These are phyloP conservation scores for Zalophus californianus DNA, from an alignment of 2,797 vertebrate genomes.

Conservation along the genomic window DNA sequence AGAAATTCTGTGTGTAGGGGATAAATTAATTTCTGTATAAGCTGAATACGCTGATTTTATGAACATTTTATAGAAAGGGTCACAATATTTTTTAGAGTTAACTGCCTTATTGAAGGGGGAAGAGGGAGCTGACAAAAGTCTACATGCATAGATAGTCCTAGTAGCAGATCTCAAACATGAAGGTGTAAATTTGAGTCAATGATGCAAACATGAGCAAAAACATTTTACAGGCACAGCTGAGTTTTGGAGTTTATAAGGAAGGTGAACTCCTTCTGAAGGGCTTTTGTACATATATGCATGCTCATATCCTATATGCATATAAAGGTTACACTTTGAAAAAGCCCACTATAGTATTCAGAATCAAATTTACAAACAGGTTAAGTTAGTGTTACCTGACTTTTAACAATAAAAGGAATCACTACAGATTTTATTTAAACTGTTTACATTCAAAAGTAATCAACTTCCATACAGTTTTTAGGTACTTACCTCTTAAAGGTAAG, in stretches of 20 bases:
- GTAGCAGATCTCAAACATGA: background rate
- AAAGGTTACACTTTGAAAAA: slow-evolving; percentile 53
- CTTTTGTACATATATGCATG: slow-evolving; percentile 22
- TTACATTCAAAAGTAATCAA: slow-evolving; percentile 53
- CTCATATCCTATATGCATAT: slow-evolving; percentile 47
- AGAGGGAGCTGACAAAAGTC: background rate
- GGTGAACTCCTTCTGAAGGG: background rate
- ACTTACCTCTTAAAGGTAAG: slow-evolving; percentile 38
- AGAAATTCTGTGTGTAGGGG: slow-evolving; percentile 37
- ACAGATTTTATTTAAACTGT: slow-evolving; percentile 59
- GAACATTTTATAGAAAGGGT: slow-evolving; percentile 62
- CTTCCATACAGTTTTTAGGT: slow-evolving; percentile 30
- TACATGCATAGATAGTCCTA: slow-evolving; percentile 17
- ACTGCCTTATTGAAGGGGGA: background rate
- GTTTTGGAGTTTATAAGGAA: slow-evolving; percentile 23
- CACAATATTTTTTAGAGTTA: slow-evolving; percentile 25
- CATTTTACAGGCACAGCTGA: background rate
- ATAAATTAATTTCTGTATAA: slow-evolving; percentile 51
- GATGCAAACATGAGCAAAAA: slow-evolving; percentile 43
- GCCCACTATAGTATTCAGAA: background rate
- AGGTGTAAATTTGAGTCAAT: slow-evolving; percentile 27
- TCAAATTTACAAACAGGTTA: slow-evolving; percentile 50
- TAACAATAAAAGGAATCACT: slow-evolving; percentile 36
- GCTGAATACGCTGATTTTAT: slow-evolving; percentile 31
- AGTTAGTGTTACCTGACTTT: slow-evolving; percentile 37